Percentiles rank a stretch among this genome's conserved stretches.
These are phyloP conservation scores for Morbakka virulenta DNA, from an alignment of 30 jellyfish, hydroid and myxozoan genomes.

Conservation along the genomic window DNA sequence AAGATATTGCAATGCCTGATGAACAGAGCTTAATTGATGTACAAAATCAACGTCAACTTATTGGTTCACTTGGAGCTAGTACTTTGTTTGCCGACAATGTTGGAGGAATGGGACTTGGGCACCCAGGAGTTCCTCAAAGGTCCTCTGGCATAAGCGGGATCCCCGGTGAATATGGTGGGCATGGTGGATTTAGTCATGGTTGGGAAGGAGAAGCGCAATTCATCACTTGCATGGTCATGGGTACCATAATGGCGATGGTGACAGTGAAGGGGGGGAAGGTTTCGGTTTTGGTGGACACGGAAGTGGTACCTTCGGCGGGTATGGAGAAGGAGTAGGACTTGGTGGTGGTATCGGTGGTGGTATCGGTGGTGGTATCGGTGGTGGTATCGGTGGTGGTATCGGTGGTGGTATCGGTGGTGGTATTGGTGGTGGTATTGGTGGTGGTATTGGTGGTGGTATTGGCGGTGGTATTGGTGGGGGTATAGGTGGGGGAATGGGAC, in stretches of 20 bases:
- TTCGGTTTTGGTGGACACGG: slow-evolving; percentile 68
- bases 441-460: not conserved
- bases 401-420: not conserved
- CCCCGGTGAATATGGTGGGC: slow-evolving; percentile 97
- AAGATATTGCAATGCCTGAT: slow-evolving; percentile 97
- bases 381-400: not conserved
- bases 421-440: slow-evolving; percentile 3
- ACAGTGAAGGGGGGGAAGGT: slow-evolving; percentile 52
- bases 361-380: not conserved
- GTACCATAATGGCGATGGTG: slow-evolving; percentile 59
- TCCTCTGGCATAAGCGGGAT: slow-evolving; percentile 94
- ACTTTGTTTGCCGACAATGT: slow-evolving; percentile 91
- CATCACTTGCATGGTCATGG: slow-evolving; percentile 74
- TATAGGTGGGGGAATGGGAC: not conserved
- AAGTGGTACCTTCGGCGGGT: not conserved
- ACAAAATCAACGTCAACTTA: slow-evolving; percentile 83
- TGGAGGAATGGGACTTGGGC: slow-evolving; percentile 99
- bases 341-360: not conserved
- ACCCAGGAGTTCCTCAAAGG: slow-evolving; percentile 97
- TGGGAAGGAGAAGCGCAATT: slow-evolving; percentile 96
- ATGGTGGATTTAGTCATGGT: slow-evolving; percentile 92
- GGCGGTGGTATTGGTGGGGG: not conserved
- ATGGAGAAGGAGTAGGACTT: not conserved
- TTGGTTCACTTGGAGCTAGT: slow-evolving; percentile 98
- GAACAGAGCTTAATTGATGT: slow-evolving; percentile 93